Evolutionary conservation across 2,888 invertebrate genomes (phyloP).

Genomic region (Drosophila niveifrons): DNA sequence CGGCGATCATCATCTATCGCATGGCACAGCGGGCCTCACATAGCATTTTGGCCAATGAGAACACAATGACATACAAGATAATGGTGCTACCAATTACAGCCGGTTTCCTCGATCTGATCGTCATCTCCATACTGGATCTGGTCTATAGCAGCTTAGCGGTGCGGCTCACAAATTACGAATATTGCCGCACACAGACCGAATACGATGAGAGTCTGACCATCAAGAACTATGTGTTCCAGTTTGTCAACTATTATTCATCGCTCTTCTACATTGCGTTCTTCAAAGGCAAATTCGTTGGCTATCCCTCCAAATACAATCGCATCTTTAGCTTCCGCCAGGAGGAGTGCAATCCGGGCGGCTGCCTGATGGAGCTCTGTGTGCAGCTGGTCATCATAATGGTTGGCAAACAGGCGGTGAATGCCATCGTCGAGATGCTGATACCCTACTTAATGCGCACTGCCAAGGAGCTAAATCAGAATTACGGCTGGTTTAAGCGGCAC

Average conservation of each 20-base stretch:
- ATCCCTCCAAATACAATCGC: constrained; percentile 91
- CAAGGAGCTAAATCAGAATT: constrained; percentile 85
- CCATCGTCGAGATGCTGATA: constrained; percentile 91
- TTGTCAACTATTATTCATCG: constrained; percentile 95
- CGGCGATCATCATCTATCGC: constrained; percentile 92
- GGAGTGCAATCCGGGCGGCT: constrained; percentile 94
- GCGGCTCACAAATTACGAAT: constrained; percentile 90
- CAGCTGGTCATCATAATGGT: constrained; percentile 94
- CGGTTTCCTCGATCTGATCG: constrained; percentile 91
- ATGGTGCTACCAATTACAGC: constrained; percentile 91
- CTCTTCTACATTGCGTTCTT: constrained; percentile 94
- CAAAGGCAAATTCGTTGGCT: constrained; percentile 92
- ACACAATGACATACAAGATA: constrained; percentile 87
- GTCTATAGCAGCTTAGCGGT: constrained; percentile 89
- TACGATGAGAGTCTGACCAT: constrained; percentile 94
- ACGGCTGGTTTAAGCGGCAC: constrained; percentile 85
- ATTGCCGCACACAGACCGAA: constrained; percentile 92
- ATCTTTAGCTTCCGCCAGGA: constrained; percentile 90
- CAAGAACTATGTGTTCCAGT: constrained; percentile 95
- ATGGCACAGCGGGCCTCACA: constrained; percentile 89
- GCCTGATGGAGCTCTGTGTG: constrained; percentile 93
- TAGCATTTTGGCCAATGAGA: constrained; percentile 86
- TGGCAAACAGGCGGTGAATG: constrained; percentile 93
- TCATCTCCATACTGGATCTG: constrained; percentile 91
- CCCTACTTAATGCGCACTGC: constrained; percentile 88